Percentiles rank a stretch among this genome's conserved stretches.
Conservation (phyloP, 2,113 vertebrate genomes). For the Lampris megalopsis region DNA sequence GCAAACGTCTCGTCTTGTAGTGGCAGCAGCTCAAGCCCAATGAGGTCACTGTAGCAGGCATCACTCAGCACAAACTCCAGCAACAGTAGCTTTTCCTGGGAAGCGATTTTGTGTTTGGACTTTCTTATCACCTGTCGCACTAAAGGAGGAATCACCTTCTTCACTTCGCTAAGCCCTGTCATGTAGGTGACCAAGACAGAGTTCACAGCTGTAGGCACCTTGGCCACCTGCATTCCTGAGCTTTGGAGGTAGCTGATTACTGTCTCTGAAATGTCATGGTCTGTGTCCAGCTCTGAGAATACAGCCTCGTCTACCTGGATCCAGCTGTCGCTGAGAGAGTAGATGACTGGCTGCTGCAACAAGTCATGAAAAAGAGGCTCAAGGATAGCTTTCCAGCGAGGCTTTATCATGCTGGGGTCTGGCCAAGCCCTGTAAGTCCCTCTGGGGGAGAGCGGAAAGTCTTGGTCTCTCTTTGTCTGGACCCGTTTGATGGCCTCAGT, state of each 20-base stretch:
- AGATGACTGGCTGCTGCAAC: constrained; percentile 88
- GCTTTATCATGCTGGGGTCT: constrained; percentile 83
- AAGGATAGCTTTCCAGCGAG: constrained; percentile 91
- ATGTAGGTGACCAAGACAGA: constrained; percentile 81
- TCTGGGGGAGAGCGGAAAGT: constrained; percentile 85
- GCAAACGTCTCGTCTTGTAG: constrained; percentile 90
- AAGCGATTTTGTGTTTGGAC: constrained; percentile 81
- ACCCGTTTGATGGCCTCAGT: constrained; percentile 88
- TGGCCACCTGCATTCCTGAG: constrained; percentile 92
- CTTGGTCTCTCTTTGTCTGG: constrained; percentile 86
- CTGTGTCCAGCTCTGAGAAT: constrained; percentile 90
- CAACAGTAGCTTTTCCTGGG: constrained; percentile 88
- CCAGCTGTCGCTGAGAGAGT: constrained; percentile 88
- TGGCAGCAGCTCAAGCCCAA: constrained; percentile 94
- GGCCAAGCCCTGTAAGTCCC: constrained; percentile 93
- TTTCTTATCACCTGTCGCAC: constrained; percentile 91
- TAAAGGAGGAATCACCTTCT: constrained; percentile 88
- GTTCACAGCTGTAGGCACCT: constrained; percentile 86
- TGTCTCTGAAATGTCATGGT: constrained; percentile 82
- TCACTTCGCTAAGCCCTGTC: constrained; percentile 76
- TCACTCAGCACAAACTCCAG: constrained; percentile 93
- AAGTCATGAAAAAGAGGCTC: constrained; percentile 90
- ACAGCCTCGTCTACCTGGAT: constrained; percentile 87
- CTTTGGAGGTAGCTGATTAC: constrained; percentile 94
- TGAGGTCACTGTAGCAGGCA: constrained; percentile 90